Evolutionary conservation across 2,113 vertebrate genomes (phyloP).

Genomic region (Tachysurus vachellii): DNA sequence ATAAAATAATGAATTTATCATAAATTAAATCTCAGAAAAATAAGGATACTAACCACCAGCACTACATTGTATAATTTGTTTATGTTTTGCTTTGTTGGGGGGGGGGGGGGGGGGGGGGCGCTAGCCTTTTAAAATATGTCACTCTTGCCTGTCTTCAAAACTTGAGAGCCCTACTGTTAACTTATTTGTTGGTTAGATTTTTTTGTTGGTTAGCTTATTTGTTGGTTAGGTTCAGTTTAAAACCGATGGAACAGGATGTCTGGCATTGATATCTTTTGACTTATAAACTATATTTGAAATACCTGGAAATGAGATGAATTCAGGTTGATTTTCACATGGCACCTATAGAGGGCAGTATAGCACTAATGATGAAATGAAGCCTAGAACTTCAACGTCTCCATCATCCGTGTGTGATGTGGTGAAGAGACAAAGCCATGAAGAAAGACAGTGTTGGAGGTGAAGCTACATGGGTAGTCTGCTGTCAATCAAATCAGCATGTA

Average conservation of each 20-base stretch:
- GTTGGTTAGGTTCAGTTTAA: not conserved
- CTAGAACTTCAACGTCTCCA: conserved; percentile 51
- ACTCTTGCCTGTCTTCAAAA: no score
- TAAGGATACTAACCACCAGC: no score
- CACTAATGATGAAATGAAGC: conserved; percentile 34
- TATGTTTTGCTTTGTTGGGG: no score
- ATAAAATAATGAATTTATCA: no score
- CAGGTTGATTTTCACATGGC: not conserved
- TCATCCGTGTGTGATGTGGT: not conserved
- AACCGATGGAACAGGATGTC: not conserved
- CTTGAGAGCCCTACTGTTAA: no score
- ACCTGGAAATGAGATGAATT: not conserved
- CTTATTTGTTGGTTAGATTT: no score
- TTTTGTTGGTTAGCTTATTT: no score
- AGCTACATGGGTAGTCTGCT: not conserved
- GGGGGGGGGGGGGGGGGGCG: no score
- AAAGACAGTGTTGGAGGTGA: not conserved
- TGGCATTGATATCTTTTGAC: not conserved
- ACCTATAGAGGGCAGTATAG: conserved; percentile 63
- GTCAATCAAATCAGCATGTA: conserved; percentile 18
- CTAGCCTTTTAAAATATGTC: no score
- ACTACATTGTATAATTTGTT: no score
- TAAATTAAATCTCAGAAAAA: no score
- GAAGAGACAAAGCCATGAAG: not conserved
- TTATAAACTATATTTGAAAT: not conserved